A percentile compares a stretch with the other conserved stretches of the same genome.
Evolutionary conservation across 2,113 vertebrate species (phyloP).

Genomic region (Malurus melanocephalus): DNA sequence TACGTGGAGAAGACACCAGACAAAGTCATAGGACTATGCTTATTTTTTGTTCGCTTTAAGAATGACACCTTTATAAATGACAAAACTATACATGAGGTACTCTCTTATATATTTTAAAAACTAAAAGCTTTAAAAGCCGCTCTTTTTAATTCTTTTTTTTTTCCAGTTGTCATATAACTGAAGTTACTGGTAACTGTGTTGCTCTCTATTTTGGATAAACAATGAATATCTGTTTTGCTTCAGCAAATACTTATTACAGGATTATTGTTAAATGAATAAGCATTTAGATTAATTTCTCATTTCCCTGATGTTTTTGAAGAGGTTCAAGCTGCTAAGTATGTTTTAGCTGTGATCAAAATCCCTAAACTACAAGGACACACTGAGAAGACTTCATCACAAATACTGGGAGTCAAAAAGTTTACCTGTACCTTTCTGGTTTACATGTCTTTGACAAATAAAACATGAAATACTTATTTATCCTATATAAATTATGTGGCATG

Average conservation of each 20-base stretch:
- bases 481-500: not conserved
- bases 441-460: not conserved
- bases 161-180: not conserved
- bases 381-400: not conserved
- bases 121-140: not conserved
- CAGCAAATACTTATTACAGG: not conserved
- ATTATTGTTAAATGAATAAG: not conserved
- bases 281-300: not conserved
- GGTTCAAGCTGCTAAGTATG: not conserved
- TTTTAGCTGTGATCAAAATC: not conserved
- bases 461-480: not conserved
- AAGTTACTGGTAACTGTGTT: not conserved
- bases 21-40: slow-evolving; percentile 69
- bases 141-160: not conserved
- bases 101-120: not conserved
- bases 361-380: not conserved
- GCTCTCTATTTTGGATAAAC: not conserved
- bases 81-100: slow-evolving; percentile 80
- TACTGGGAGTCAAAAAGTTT: not conserved
- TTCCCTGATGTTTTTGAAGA: not conserved
- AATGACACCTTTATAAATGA: slow-evolving; percentile 66
- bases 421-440: not conserved
- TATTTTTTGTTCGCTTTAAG: slow-evolving; percentile 75
- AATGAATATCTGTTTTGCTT: not conserved
- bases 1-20: slow-evolving; percentile 67